Percentiles rank a stretch among this genome's conserved stretches.
Conservation (phyloP, 2,888 invertebrate species). For the Tanaodytes sp. region DNA sequence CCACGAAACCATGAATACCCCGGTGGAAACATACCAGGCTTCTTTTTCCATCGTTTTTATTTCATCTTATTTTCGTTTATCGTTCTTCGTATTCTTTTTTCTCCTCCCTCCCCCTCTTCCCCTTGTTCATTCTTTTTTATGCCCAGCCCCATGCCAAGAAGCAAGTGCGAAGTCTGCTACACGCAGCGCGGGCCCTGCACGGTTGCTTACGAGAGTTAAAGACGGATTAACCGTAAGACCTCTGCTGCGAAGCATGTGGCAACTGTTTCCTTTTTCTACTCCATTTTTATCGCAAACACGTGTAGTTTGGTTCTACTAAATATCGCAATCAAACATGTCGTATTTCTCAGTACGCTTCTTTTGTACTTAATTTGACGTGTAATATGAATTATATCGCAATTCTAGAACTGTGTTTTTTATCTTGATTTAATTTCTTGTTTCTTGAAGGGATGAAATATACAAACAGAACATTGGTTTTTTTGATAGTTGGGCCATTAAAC, state of each 20-base stretch:
- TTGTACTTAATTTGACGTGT: neutral
- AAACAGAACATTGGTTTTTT: too few relatives aligned
- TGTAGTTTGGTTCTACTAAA: conserved; percentile 31
- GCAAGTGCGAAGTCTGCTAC: conserved; percentile 63
- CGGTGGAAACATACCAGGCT: conserved; percentile 31
- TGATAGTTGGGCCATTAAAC: too few relatives aligned
- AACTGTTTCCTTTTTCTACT: conserved; percentile 38
- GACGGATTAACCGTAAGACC: conserved; percentile 45
- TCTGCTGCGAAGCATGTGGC: conserved; percentile 49
- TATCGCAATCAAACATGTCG: conserved; percentile 36
- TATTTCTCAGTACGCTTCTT: conserved; percentile 21
- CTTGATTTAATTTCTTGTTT: too few relatives aligned
- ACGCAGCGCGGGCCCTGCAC: conserved; percentile 47
- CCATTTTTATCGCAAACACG: conserved; percentile 41
- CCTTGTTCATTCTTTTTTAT: conserved; percentile 15
- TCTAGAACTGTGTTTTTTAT: too few relatives aligned
- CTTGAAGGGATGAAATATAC: too few relatives aligned
- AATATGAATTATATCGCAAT: too few relatives aligned
- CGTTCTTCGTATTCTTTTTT: conserved; percentile 5
- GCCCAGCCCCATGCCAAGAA: conserved; percentile 68
- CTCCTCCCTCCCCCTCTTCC: neutral
- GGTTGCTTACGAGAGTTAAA: conserved; percentile 48
- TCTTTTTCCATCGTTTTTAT: conserved; percentile 56
- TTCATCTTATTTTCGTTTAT: conserved; percentile 20
- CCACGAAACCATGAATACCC: conserved; percentile 27